Conservation (phyloP, 2,113 vertebrate genomes). For the Rallus limicola region DNA sequence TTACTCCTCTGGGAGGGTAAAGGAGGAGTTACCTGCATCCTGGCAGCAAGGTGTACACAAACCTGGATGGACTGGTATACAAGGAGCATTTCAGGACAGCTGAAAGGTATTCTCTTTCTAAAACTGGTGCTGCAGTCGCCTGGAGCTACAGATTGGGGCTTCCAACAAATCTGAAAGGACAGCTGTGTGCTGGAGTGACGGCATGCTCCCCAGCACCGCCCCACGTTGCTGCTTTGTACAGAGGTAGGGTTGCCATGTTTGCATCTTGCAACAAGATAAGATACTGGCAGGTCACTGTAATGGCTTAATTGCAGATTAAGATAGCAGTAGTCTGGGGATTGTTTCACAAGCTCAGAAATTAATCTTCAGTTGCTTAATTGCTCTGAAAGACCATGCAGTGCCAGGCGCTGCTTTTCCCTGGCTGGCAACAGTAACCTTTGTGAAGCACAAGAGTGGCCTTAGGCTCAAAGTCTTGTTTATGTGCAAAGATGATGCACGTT, state of each 20-base stretch:
- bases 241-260: neutral
- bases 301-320: neutral
- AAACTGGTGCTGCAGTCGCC: neutral
- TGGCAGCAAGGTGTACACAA: no score
- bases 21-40: neutral
- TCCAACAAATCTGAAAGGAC: fast-evolving
- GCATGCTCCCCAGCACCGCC: no score
- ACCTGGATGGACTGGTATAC: fast-evolving
- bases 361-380: neutral
- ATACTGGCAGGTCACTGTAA: neutral
- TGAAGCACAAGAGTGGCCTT: neutral
- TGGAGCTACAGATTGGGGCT: neutral
- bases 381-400: neutral
- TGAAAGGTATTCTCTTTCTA: neutral
- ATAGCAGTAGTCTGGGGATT: neutral
- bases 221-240: fast-evolving
- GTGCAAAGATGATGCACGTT: neutral
- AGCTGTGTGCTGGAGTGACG: neutral
- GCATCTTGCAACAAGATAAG: neutral
- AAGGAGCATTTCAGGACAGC: neutral
- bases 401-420: neutral
- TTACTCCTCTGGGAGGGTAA: neutral
- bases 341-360: neutral
- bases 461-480: neutral
- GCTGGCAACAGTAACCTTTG: neutral